Evolutionary conservation across 1,140 invertebrate species (phyloP).

Genomic region (Myzus persicae): DNA sequence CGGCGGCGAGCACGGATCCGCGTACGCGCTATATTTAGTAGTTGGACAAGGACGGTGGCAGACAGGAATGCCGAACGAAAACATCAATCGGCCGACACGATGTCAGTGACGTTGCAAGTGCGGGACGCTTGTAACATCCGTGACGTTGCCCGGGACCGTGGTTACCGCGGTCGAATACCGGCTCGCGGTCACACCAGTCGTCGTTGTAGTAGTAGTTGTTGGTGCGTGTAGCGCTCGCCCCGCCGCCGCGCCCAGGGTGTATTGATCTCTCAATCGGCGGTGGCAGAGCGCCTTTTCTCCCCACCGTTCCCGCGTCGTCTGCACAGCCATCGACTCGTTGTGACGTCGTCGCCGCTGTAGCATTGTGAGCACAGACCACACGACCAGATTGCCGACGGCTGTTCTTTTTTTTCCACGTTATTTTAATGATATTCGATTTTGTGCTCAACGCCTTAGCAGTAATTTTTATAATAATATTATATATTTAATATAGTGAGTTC

Average conservation of each 20-base stretch:
- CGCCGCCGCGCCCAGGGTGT: constrained; percentile 28
- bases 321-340: neutral
- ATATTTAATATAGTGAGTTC: neutral
- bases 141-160: neutral
- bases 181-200: constrained; percentile 1
- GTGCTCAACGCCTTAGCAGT: neutral
- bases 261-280: constrained; percentile 56
- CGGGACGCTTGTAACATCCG: constrained; percentile 42
- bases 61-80: constrained; percentile 56
- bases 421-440: neutral
- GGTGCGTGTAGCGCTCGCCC: neutral
- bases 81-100: constrained; percentile 54
- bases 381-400: neutral
- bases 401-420: neutral
- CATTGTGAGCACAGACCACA: neutral
- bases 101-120: constrained; percentile 54
- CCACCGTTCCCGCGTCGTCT: neutral
- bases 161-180: constrained; percentile 34
- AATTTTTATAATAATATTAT: neutral
- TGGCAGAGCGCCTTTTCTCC: constrained; percentile 29
- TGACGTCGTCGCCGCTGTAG: neutral
- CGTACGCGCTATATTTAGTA: constrained; percentile 51
- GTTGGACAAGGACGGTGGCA: constrained; percentile 42
- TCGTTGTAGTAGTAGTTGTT: neutral
- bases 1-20: constrained; percentile 25